Evolutionary conservation across 2,888 invertebrate species (phyloP).

Genomic region (Furcula furcula): DNA sequence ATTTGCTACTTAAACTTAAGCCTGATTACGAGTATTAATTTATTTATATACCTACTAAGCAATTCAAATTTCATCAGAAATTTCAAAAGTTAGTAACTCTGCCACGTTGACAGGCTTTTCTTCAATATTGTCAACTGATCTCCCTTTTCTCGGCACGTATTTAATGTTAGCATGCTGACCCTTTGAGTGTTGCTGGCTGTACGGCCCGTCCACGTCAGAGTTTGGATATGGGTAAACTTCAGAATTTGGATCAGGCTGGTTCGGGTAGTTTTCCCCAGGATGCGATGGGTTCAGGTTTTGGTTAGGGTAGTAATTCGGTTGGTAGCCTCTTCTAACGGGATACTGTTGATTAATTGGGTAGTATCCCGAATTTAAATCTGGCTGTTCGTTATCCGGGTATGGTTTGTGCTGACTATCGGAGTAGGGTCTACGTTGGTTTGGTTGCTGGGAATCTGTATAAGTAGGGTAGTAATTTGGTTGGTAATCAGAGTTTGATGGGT

Average conservation of each 20-base stretch:
- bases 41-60: no score
- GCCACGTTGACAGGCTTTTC: neutral
- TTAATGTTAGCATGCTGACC: neutral
- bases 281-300: neutral
- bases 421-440: conserved; percentile 12
- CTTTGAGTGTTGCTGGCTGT: neutral
- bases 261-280: neutral
- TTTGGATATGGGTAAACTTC: neutral
- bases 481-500: conserved; percentile 7
- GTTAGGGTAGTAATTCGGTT: conserved; percentile 4
- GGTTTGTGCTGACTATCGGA: conserved; percentile 20
- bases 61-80: no score
- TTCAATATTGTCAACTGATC: neutral
- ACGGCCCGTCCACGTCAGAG: neutral
- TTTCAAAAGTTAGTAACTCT: neutral
- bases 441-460: conserved; percentile 5
- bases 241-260: neutral
- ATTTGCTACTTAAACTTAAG: no score
- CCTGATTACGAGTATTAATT: no score
- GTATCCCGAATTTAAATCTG: conserved; percentile 10
- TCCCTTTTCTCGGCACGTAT: neutral
- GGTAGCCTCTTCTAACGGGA: conserved; percentile 6
- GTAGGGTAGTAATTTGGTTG: conserved; percentile 14
- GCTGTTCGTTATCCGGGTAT: conserved; percentile 5
- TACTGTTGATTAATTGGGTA: conserved; percentile 15